Percentiles rank a stretch among this genome's conserved stretches.
Evolutionary conservation across 2,797 vertebrate species (phyloP).

Genomic region (Onychomys arenicola): DNA sequence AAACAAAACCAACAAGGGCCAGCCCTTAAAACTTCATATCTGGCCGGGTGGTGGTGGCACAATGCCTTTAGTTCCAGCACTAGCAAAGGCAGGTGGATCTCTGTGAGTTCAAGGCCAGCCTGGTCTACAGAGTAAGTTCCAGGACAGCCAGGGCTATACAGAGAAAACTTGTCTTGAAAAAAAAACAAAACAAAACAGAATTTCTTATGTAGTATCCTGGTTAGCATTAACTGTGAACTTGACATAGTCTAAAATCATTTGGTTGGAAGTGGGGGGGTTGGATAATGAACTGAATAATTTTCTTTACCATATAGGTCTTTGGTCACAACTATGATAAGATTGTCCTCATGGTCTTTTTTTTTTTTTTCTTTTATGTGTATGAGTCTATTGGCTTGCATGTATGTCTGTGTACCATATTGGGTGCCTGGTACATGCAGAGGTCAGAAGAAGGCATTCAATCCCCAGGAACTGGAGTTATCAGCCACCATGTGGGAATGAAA

Average conservation of each 20-base stretch:
- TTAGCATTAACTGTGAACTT: neutral
- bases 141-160: neutral
- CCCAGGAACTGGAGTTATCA: neutral
- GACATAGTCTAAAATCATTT: neutral
- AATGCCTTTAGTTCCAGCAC: too few species aligned
- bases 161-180: neutral
- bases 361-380: neutral
- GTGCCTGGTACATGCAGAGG: neutral
- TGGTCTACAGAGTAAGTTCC: neutral
- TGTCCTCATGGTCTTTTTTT: neutral
- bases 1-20: neutral
- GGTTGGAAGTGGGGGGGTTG: rapidly evolving
- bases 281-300: neutral
- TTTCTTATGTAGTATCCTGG: neutral
- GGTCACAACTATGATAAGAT: neutral
- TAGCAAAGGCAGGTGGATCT: too few species aligned
- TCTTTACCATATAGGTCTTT: neutral
- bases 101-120: neutral
- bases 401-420: neutral
- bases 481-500: neutral
- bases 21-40: neutral
- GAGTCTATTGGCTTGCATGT: neutral
- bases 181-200: neutral
- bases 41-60: neutral
- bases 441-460: neutral